Evolutionary conservation across 2,113 vertebrate genomes (phyloP), one percentile per base, ranked within the genome.

Genomic region (Chiloscyllium plagiosum): DNA sequence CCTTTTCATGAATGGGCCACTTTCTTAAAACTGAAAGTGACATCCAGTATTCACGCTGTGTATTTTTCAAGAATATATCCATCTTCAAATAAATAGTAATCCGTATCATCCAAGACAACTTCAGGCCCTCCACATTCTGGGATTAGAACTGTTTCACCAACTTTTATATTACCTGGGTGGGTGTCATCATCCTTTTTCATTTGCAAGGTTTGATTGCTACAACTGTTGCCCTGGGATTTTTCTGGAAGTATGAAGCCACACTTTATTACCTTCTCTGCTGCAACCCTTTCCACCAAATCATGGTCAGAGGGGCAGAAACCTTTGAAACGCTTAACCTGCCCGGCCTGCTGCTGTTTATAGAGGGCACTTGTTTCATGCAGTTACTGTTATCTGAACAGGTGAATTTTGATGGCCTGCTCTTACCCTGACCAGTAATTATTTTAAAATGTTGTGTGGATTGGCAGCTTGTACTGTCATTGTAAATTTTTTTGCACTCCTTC

Each of bases 121-220:
- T 99, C 99, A 80, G 99, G 99, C 96, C 99, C 99, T 70, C 99
- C 99, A 19, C 99, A 99, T 95, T 99, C 99, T n/a, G 99, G 99
- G 8, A 99, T 97, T 86, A 99, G 98, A 89, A 99, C 99, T 96
- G 98, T 99, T 96, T 99, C 99, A 66, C 99, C 99, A 96, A 99
- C 98, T 97, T 98, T 98, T 72, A 99, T 99, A 0, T 98, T 98
- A 96, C 99, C 96, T 10, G 99, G 98, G 3, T 98, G 98, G 92
- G 98, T 19, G 66, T 98, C 96, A 0, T 99, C 99, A 87, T 97
- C 97, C 99, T 98, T 98, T 96, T 98, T 96, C 97, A 97, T 2
- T 97, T 96, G 85, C 99, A 99, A 0, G 98, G 98, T 95, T 99
- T 99, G n/a, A 99, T 97, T 56, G 99, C 99, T 95, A 99, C 98